Evolutionary conservation across 2,113 vertebrate genomes (phyloP).

Genomic region (Nothobranchius kuhntae): DNA sequence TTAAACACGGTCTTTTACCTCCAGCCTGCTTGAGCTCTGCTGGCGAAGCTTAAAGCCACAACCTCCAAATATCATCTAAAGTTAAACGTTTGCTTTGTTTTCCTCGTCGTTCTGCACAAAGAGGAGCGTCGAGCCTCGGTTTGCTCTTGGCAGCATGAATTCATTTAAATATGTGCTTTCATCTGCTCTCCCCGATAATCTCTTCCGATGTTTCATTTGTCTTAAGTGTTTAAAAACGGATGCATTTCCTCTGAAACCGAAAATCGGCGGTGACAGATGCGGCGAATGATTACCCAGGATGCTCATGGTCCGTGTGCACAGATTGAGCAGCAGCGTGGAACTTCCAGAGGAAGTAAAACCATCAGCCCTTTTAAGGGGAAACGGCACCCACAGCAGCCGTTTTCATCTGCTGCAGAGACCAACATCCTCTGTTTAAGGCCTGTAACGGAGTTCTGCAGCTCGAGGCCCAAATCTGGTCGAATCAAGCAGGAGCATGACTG

Average conservation of each 20-base stretch:
- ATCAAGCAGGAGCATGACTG: slow-evolving; percentile 29
- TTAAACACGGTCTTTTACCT: slow-evolving; percentile 28
- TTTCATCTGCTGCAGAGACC: slow-evolving; percentile 39
- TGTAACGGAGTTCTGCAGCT: slow-evolving; percentile 54
- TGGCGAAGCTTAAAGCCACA: not conserved
- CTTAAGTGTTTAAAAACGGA: not conserved
- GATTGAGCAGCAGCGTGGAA: slow-evolving; percentile 27
- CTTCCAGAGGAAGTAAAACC: slow-evolving; percentile 28
- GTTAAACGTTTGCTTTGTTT: slow-evolving; percentile 5
- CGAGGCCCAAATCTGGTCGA: slow-evolving; percentile 22
- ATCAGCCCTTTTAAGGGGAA: slow-evolving; percentile 30
- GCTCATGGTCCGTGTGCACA: slow-evolving; percentile 6
- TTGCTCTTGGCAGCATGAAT: slow-evolving; percentile 18
- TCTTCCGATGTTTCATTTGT: slow-evolving; percentile 8
- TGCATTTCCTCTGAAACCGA: slow-evolving; percentile 2
- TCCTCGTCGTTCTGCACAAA: slow-evolving; percentile 2
- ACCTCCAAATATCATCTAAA: not conserved
- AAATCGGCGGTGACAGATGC: slow-evolving; percentile 20
- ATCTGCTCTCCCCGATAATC: not conserved
- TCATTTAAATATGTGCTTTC: not conserved
- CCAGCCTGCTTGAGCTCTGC: slow-evolving; percentile 6
- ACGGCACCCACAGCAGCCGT: slow-evolving; percentile 7
- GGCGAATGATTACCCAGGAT: slow-evolving; percentile 20
- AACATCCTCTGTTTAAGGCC: slow-evolving; percentile 35
- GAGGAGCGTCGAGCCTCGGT: not conserved